phyloP scores from a whole-genome alignment of 1,140 invertebrate species.

The Drosophila nigromelanica region DNA sequence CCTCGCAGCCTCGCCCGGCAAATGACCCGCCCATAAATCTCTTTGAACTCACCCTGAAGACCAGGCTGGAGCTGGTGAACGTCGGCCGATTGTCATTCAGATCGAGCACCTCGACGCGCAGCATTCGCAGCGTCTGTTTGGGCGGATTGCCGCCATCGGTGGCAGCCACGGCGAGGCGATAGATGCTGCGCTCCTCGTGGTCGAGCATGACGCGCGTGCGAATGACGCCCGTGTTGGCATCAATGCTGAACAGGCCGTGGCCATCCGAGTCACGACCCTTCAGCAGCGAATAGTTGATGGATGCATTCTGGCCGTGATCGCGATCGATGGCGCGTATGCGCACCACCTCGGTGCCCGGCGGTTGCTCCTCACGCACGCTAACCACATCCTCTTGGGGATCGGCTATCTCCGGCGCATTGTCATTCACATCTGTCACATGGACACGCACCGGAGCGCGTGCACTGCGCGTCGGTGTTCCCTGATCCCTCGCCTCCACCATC shows the following conservation, averaged over 20 bases:
- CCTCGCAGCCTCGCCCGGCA: background rate
- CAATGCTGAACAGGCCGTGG: slow-evolving; percentile 92
- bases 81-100: slow-evolving; percentile 95
- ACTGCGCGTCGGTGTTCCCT: slow-evolving; percentile 90
- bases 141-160: slow-evolving; percentile 93
- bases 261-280: slow-evolving; percentile 93
- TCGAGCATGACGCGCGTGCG: slow-evolving; percentile 94
- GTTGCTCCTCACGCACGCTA: slow-evolving; percentile 94
- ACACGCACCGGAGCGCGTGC: slow-evolving; percentile 90
- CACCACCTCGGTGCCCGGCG: slow-evolving; percentile 92
- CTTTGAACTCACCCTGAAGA: slow-evolving; percentile 89
- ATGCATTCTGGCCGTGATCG: slow-evolving; percentile 94
- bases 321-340: slow-evolving; percentile 93
- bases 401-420: slow-evolving; percentile 94
- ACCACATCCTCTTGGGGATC: slow-evolving; percentile 94
- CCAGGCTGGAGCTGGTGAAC: slow-evolving; percentile 94
- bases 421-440: slow-evolving; percentile 93
- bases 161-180: slow-evolving; percentile 93
- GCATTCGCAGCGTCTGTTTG: slow-evolving; percentile 90
- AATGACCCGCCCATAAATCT: slow-evolving; percentile 61
- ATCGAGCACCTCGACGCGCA: slow-evolving; percentile 94
- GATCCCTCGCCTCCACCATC: slow-evolving; percentile 93
- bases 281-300: slow-evolving; percentile 93
- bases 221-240: slow-evolving; percentile 93
- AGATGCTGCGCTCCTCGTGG: slow-evolving; percentile 95